Percentiles rank a stretch among this genome's conserved stretches.
Conservation (phyloP, 64 coral and sea anemone species). For the Stichodactyla helianthus region DNA sequence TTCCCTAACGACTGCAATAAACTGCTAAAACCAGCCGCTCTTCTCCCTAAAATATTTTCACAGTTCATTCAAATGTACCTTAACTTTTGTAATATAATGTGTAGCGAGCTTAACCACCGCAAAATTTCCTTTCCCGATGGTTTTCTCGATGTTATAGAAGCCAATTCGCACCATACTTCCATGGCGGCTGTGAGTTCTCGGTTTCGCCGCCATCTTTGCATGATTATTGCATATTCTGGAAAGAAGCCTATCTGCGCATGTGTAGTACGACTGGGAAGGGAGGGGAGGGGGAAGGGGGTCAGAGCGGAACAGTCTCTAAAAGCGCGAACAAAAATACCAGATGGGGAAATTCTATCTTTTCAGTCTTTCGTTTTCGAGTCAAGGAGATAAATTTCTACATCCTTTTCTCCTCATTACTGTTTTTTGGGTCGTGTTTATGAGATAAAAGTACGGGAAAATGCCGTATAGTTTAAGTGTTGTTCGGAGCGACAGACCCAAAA, state of each 20-base stretch:
- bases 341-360: neutral
- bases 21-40: conserved; percentile 25
- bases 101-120: conserved; percentile 99
- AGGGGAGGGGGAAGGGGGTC: neutral
- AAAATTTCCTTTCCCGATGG: conserved; percentile 99
- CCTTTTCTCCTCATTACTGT: neutral
- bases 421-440: neutral
- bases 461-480: neutral
- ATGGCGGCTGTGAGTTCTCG: conserved; percentile 90
- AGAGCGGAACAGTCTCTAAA: neutral
- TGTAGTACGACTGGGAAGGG: conserved; percentile 16
- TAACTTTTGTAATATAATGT: conserved; percentile 83
- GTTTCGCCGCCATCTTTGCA: conserved; percentile 99
- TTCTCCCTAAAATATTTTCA: conserved; percentile 40
- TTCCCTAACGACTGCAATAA: conserved; percentile 18
- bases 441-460: neutral
- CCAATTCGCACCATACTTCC: conserved; percentile 97
- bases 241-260: conserved; percentile 48
- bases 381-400: neutral
- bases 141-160: conserved; percentile 95
- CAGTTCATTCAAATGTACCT: conserved; percentile 56
- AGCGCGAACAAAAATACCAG: neutral
- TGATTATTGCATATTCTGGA: conserved; percentile 78
- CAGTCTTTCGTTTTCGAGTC: neutral
- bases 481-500: neutral